Conservation (phyloP, 2,797 vertebrate genomes). For the Helarctos malayanus region DNA sequence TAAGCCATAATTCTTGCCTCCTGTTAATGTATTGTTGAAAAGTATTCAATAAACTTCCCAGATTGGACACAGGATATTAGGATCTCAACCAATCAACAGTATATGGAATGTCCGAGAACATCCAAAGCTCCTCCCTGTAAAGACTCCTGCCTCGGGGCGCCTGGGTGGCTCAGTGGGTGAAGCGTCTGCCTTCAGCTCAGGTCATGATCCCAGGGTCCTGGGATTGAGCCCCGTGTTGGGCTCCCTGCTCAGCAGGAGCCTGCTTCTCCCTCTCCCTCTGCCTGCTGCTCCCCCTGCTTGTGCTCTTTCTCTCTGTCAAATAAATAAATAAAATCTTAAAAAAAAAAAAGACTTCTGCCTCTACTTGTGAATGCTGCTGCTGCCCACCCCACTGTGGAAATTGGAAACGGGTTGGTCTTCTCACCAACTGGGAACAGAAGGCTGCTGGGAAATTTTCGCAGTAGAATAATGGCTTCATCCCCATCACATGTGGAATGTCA, state of each 20-base stretch:
- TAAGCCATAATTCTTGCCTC: not conserved
- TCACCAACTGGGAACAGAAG: not conserved
- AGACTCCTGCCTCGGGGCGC: not conserved
- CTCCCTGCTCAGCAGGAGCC: no score
- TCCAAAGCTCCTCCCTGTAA: not conserved
- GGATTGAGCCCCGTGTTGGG: no score
- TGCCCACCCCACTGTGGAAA: not conserved
- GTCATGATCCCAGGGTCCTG: no score
- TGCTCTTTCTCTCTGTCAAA: no score
- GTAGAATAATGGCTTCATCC: not conserved
- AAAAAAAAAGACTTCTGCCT: not conserved
- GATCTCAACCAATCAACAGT: not conserved
- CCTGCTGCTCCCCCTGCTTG: no score
- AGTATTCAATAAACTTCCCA: not conserved
- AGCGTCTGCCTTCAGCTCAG: no score
- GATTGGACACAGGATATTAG: not conserved
- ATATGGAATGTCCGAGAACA: not conserved
- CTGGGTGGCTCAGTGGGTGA: no score
- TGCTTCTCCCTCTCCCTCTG: no score
- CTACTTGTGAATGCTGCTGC: not conserved
- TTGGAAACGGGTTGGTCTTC: not conserved
- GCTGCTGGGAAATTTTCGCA: not conserved
- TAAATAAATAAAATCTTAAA: no score
- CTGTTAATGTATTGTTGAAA: slow-evolving; percentile 21
- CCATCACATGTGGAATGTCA: not conserved